A percentile compares a stretch with the other conserved stretches of the same genome.
Conservation (phyloP, 2,888 invertebrate genomes). For the Macrophya alboannulata region DNA sequence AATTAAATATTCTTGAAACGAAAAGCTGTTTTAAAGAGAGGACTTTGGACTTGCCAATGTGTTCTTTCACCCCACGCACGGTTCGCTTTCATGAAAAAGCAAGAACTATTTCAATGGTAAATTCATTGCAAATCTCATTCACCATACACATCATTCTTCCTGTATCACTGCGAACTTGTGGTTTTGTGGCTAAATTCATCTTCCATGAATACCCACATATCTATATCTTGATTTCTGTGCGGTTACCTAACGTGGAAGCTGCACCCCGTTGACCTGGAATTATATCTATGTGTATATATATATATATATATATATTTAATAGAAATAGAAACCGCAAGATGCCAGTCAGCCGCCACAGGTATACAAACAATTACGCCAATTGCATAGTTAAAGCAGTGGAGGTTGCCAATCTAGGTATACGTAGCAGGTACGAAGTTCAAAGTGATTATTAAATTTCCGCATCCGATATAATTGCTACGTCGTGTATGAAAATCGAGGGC, state of each 20-base stretch:
- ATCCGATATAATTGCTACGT: slow-evolving; percentile 16
- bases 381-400: not conserved
- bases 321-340: slow-evolving; percentile 21
- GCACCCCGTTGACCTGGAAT: slow-evolving; percentile 21
- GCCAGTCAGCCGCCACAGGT: not conserved
- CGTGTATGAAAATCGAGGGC: slow-evolving; percentile 39
- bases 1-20: not conserved
- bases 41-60: not conserved
- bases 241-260: not conserved
- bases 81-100: not conserved
- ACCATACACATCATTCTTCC: not conserved
- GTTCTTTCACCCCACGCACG: no score
- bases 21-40: not conserved
- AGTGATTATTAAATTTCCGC: slow-evolving; percentile 36
- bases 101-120: not conserved
- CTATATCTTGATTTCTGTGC: not conserved
- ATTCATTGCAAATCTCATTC: not conserved
- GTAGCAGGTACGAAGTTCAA: not conserved
- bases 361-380: slow-evolving; percentile 35
- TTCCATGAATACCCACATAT: not conserved
- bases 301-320: not conserved
- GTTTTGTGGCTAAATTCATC: not conserved
- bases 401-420: not conserved
- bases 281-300: not conserved
- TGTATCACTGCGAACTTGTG: not conserved